Conservation (phyloP, 2,113 vertebrate genomes). For the Martes martes region DNA sequence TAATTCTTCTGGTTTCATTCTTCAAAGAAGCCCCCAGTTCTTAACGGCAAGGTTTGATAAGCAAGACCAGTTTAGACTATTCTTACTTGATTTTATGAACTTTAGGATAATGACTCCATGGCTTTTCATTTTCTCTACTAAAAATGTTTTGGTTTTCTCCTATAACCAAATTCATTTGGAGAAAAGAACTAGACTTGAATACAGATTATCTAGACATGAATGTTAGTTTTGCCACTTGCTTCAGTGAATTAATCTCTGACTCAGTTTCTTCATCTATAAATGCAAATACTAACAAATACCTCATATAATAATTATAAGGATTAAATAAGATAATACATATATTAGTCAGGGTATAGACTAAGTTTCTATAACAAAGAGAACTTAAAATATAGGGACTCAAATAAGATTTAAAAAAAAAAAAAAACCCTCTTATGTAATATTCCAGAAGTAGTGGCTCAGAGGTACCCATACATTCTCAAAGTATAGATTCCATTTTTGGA, state of each 20-base stretch:
- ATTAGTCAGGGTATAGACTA: not conserved
- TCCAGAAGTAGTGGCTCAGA: not conserved
- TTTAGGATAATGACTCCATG: not conserved
- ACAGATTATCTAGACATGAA: not conserved
- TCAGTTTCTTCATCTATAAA: not conserved
- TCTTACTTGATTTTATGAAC: constrained; percentile 13
- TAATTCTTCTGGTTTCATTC: not conserved
- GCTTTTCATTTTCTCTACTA: not conserved
- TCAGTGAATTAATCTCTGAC: not conserved
- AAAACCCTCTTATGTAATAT: not conserved
- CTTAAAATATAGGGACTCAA: not conserved
- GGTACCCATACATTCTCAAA: not conserved
- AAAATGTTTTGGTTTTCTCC: not conserved
- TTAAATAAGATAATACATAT: not conserved
- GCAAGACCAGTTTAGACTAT: not conserved
- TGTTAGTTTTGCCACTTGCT: not conserved
- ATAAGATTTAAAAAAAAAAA: not conserved
- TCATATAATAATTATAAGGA: not conserved
- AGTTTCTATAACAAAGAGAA: not conserved
- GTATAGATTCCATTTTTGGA: not conserved
- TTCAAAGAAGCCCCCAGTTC: not conserved
- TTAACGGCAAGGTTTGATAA: not conserved
- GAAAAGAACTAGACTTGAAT: not conserved
- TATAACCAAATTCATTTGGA: not conserved
- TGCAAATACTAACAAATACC: not conserved